Conservation (phyloP, 2,888 invertebrate species). For the Ctenicera cuprea region DNA sequence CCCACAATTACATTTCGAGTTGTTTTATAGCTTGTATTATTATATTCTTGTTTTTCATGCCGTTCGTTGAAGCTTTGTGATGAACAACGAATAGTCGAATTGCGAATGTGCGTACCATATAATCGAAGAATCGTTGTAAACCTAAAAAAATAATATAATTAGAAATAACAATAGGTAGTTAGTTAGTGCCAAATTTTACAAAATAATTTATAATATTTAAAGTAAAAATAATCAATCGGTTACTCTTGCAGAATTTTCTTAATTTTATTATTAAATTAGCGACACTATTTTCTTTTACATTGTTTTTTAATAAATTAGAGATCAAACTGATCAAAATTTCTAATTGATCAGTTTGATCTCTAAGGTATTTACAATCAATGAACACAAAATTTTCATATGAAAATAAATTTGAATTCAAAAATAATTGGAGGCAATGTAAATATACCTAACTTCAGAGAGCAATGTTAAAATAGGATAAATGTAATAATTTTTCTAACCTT, state of each 20-base stretch:
- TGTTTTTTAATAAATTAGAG: no score
- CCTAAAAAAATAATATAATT: conserved; percentile 11
- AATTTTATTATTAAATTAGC: no score
- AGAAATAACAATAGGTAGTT: not conserved
- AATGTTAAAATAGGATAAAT: not conserved
- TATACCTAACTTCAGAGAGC: not conserved
- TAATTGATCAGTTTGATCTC: no score
- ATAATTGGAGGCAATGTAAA: not conserved
- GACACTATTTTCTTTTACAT: no score
- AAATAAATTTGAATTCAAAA: no score
- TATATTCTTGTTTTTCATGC: not conserved
- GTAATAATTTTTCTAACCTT: conserved; percentile 12
- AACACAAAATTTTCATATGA: no score
- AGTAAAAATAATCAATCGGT: no score
- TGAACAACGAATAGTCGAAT: conserved; percentile 1
- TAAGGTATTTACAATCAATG: no score
- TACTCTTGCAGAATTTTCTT: no score
- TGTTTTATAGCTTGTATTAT: not conserved
- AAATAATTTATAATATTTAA: no score
- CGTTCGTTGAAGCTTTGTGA: not conserved
- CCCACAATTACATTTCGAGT: conserved; percentile 26
- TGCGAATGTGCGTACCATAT: not conserved
- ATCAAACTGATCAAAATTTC: no score
- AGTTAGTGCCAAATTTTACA: no score
- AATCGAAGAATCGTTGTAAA: conserved; percentile 2